These are phyloP conservation scores for Notothenia rossii DNA, from an alignment of 2,113 vertebrate species.

Conservation along the genomic window DNA sequence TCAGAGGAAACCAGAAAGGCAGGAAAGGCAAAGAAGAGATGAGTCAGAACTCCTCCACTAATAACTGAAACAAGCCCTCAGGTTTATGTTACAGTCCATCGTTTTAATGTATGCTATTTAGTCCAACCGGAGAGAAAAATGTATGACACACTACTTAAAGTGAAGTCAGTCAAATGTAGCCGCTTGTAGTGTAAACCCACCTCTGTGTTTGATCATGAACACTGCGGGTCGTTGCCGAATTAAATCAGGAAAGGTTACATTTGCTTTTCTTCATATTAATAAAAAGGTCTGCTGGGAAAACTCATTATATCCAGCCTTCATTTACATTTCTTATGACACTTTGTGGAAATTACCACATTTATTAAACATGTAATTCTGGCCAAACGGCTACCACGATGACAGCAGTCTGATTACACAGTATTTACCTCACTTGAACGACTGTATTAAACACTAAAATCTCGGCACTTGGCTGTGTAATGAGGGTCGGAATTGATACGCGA, in stretches of 20 bases:
- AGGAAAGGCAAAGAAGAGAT: constrained; percentile 57
- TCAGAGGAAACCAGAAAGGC: constrained; percentile 57
- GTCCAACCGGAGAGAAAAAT: constrained; percentile 7
- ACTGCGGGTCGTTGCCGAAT: neutral
- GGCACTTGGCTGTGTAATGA: constrained; percentile 72
- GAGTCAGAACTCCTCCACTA: constrained; percentile 74
- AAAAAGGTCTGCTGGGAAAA: neutral
- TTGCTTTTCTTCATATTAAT: constrained; percentile 19
- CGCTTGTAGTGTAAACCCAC: neutral
- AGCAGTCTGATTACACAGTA: constrained; percentile 45
- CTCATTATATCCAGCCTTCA: constrained; percentile 14
- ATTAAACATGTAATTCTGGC: constrained; percentile 40
- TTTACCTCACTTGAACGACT: constrained; percentile 58
- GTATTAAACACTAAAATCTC: constrained; percentile 48
- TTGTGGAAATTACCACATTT: constrained; percentile 37
- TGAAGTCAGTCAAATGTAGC: constrained; percentile 13
- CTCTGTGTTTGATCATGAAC: neutral
- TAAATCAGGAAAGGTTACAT: neutral
- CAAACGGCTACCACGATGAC: constrained; percentile 8
- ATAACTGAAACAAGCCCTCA: constrained; percentile 47
- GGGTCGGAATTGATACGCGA: constrained; percentile 68
- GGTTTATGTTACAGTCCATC: constrained; percentile 39
- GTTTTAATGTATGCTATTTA: constrained; percentile 37
- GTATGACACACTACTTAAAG: constrained; percentile 5
- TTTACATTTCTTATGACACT: constrained; percentile 36